Conservation (phyloP, 2,888 invertebrate species). For the Hypolimnas misippus region DNA sequence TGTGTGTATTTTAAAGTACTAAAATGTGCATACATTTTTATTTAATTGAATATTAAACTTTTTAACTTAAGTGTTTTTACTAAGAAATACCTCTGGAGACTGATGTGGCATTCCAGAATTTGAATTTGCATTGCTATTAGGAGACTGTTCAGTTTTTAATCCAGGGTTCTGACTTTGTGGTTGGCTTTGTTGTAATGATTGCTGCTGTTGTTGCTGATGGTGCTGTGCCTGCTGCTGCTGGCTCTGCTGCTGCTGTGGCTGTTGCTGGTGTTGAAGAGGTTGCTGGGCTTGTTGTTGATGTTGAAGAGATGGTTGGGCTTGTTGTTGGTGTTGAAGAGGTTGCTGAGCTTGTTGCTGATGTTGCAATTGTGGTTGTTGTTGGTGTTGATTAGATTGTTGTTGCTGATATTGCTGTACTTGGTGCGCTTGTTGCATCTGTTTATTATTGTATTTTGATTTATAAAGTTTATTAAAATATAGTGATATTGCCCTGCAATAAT, state of each 20-base stretch:
- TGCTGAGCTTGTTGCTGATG: conserved; percentile 63
- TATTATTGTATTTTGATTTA: conserved; percentile 7
- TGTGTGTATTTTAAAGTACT: too few relatives aligned
- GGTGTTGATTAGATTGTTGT: conserved; percentile 59
- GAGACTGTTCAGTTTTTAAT: conserved; percentile 74
- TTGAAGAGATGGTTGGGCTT: conserved; percentile 56
- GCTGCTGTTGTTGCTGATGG: conserved; percentile 60
- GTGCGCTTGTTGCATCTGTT: conserved; percentile 73
- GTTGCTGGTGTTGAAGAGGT: conserved; percentile 54
- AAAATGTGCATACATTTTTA: too few relatives aligned
- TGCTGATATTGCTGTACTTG: conserved; percentile 72
- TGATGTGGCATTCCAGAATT: conserved; percentile 72
- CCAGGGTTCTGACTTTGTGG: conserved; percentile 59
- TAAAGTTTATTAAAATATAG: conserved; percentile 1
- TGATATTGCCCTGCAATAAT: background rate
- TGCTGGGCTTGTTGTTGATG: conserved; percentile 65
- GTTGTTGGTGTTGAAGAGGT: conserved; percentile 64
- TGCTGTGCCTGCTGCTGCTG: conserved; percentile 60
- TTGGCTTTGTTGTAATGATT: conserved; percentile 65
- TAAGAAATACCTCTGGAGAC: conserved; percentile 68
- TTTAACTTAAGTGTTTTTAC: conserved; percentile 2
- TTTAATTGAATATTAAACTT: too few relatives aligned
- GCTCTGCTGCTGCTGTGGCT: conserved; percentile 62
- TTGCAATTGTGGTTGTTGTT: conserved; percentile 70
- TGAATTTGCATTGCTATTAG: conserved; percentile 71